Conservation (phyloP, 2,113 vertebrate species). For the Dolichallabes microphthalmus region DNA sequence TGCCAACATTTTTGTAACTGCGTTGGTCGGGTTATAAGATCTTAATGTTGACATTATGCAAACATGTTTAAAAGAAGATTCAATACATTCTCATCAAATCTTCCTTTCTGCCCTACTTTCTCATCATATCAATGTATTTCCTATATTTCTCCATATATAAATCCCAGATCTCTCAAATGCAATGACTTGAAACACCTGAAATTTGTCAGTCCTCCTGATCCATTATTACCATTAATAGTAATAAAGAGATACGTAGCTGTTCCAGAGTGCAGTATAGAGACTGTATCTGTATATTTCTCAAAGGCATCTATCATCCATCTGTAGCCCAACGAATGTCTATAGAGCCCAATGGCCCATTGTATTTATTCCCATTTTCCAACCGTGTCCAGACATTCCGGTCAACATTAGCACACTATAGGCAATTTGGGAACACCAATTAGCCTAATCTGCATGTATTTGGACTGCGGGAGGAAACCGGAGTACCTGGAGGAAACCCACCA, state of each 20-base stretch:
- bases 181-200: background rate
- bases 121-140: background rate
- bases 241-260: background rate
- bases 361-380: no score
- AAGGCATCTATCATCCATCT: no score
- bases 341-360: no score
- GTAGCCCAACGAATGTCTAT: no score
- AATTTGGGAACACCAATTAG: no score
- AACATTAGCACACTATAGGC: no score
- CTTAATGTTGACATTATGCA: background rate
- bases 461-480: no score
- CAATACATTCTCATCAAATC: background rate
- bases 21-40: background rate
- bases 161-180: background rate
- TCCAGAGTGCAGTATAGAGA: background rate
- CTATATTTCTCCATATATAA: background rate
- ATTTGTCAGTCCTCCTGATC: background rate
- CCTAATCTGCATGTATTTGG: no score
- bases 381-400: no score
- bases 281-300: no score
- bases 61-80: background rate
- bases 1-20: background rate
- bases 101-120: background rate
- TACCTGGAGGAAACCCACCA: no score
- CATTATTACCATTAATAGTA: background rate